phyloP scores from a whole-genome alignment of 2,113 vertebrate genomes.

The Edolisoma coerulescens region DNA sequence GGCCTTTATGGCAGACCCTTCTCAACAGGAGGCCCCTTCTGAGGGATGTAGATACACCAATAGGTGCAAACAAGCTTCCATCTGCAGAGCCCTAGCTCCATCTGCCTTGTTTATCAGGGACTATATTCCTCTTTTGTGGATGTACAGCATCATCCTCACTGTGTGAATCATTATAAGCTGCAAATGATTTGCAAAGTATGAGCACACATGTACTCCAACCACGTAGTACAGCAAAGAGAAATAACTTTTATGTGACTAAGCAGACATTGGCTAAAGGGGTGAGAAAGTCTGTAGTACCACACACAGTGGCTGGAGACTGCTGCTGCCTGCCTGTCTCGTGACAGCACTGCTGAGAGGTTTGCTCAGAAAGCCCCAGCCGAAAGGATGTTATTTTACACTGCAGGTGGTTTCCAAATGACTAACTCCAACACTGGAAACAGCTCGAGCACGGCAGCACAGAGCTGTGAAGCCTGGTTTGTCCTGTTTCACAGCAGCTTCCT shows the following conservation, averaged over 20 bases:
- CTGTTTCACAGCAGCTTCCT: constrained; percentile 21
- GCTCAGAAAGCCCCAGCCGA: background rate
- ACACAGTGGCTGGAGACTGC: accelerated
- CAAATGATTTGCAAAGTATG: background rate
- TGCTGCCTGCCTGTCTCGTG: background rate
- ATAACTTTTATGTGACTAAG: background rate
- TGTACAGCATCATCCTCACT: background rate
- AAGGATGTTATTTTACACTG: background rate
- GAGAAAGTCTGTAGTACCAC: background rate
- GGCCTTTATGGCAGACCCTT: background rate
- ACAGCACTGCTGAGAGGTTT: background rate
- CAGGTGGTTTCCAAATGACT: constrained; percentile 39
- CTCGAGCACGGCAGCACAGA: background rate
- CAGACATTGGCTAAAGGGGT: background rate
- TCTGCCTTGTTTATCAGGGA: background rate
- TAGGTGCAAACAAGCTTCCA: background rate
- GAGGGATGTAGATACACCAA: background rate
- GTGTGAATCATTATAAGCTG: background rate
- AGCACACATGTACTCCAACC: background rate
- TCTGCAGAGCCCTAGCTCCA: background rate
- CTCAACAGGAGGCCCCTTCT: background rate
- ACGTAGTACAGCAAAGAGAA: background rate
- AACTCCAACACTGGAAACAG: background rate
- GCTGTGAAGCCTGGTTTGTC: background rate
- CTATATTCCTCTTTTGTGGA: background rate